phyloP scores from a whole-genome alignment of 2,113 vertebrate species.

The Ciconia maguari region DNA sequence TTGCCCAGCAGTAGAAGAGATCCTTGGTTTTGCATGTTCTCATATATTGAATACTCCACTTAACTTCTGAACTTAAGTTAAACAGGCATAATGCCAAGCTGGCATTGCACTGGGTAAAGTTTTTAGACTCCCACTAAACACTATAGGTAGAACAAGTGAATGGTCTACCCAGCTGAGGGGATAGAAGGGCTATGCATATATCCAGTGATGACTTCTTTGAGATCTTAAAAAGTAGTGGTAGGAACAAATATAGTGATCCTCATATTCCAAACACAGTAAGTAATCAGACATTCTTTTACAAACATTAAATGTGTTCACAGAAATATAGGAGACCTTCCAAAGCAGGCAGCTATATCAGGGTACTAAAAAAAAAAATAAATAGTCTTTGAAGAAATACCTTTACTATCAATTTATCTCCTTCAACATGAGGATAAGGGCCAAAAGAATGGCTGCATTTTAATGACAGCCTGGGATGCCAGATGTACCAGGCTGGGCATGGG shows the following conservation, averaged over 20 bases:
- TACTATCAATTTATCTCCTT: not conserved
- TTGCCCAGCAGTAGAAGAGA: not conserved
- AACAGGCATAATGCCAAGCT: not conserved
- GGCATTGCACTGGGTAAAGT: not conserved
- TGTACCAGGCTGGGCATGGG: not conserved
- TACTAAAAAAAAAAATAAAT: not conserved
- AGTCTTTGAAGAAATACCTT: not conserved
- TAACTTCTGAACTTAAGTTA: not conserved
- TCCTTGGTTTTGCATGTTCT: not conserved
- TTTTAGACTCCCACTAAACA: not conserved
- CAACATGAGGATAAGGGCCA: not conserved
- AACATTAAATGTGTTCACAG: not conserved
- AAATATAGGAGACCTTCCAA: not conserved
- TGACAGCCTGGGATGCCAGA: not conserved
- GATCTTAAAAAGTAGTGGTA: not conserved
- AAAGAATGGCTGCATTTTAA: not conserved
- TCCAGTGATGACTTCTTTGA: not conserved
- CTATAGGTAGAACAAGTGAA: not conserved
- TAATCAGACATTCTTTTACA: not conserved
- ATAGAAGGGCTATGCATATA: not conserved
- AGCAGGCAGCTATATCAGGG: not conserved
- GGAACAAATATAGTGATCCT: not conserved
- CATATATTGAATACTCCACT: not conserved
- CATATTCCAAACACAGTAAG: not conserved
- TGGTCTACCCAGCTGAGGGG: not conserved